phyloP scores from a whole-genome alignment of 2,797 vertebrate species.

The Chelon auratus region DNA sequence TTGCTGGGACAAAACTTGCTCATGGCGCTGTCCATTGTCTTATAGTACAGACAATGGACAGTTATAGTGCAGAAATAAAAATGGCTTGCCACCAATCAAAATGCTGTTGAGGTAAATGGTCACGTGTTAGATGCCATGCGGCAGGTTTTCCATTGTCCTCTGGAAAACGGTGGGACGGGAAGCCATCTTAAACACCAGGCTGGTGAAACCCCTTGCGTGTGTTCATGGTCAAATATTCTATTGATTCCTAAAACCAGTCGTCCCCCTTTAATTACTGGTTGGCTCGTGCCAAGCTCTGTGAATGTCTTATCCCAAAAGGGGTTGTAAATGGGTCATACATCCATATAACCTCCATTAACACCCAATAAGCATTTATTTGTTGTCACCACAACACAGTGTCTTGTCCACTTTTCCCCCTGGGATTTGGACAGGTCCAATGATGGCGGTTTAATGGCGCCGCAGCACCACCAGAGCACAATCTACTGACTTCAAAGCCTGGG shows the following conservation, averaged over 20 bases:
- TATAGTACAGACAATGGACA: background rate
- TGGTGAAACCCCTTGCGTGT: background rate
- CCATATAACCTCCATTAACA: background rate
- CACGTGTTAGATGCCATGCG: too few relatives aligned
- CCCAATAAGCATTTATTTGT: background rate
- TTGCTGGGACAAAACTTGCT: background rate
- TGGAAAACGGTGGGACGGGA: background rate
- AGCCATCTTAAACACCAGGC: background rate
- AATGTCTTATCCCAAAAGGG: background rate
- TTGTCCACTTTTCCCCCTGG: background rate
- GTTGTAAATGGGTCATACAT: background rate
- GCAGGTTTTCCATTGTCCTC: background rate
- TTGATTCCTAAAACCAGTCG: background rate
- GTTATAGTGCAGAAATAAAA: background rate
- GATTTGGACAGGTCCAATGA: background rate
- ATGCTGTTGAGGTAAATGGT: too few relatives aligned
- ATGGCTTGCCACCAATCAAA: background rate
- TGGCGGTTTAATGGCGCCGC: background rate
- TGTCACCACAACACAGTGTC: background rate
- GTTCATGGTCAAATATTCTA: background rate
- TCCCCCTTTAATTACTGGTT: background rate
- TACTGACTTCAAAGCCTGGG: background rate
- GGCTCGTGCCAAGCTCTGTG: too few relatives aligned
- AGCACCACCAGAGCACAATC: conserved; percentile 4
- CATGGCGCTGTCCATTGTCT: background rate